These are phyloP conservation scores for Eumaeus atala DNA, from an alignment of 1,140 invertebrate species.

Conservation along the genomic window DNA sequence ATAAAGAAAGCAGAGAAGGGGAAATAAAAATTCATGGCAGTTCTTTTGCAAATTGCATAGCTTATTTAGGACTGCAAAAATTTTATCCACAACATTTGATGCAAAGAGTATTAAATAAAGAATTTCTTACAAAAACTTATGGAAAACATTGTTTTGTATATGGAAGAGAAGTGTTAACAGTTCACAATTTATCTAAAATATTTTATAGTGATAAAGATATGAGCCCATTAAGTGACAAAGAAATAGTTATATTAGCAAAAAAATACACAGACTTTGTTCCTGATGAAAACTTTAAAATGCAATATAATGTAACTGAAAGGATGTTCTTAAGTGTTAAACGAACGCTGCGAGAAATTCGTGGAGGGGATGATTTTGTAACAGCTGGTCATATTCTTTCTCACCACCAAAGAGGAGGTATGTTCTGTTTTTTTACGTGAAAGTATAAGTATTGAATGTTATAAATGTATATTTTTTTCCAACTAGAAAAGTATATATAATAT, in stretches of 20 bases:
- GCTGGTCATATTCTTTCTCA: constrained; percentile 75
- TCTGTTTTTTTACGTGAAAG: background rate
- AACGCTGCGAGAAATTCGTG: constrained; percentile 44
- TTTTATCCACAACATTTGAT: constrained; percentile 75
- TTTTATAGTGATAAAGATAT: constrained; percentile 74
- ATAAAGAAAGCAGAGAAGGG: constrained; percentile 43
- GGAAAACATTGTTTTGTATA: constrained; percentile 48
- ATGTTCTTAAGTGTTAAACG: constrained; percentile 66
- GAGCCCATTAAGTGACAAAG: constrained; percentile 59
- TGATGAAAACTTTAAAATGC: constrained; percentile 43
- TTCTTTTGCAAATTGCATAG: constrained; percentile 62
- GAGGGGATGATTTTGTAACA: constrained; percentile 53
- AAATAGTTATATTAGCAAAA: constrained; percentile 60
- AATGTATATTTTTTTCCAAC: too few relatives aligned
- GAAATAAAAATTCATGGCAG: constrained; percentile 69
- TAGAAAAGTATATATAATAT: too few relatives aligned
- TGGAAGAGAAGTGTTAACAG: constrained; percentile 72
- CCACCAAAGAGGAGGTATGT: constrained; percentile 68
- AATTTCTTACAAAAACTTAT: constrained; percentile 62
- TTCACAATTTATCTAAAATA: constrained; percentile 74
- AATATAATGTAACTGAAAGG: constrained; percentile 56
- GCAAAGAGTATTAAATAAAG: constrained; percentile 53
- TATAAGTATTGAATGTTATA: too few relatives aligned
- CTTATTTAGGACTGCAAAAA: constrained; percentile 64
- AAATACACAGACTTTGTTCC: constrained; percentile 71